Evolutionary conservation across 2,888 invertebrate genomes (phyloP), one percentile per base, ranked within the genome.

Genomic region (Parthenolecanium corni): DNA sequence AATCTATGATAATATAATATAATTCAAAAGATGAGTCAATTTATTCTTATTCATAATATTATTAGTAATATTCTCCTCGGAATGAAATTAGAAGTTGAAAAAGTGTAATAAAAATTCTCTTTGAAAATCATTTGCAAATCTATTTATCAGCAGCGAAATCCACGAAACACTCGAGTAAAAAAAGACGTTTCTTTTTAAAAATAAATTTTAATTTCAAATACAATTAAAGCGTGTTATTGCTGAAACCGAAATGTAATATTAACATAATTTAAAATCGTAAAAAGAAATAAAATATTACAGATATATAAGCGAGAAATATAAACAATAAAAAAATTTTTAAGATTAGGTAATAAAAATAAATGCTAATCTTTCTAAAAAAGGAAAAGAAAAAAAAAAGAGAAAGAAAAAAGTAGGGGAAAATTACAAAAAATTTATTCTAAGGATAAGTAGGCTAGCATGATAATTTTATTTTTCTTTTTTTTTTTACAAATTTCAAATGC

Each of bases 161-260:
- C n/a, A n/a, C n/a, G n/a, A n/a, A n/a, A n/a, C n/a, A n/a, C n/a
- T n/a, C n/a, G n/a, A n/a, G n/a, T n/a, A n/a, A n/a, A n/a, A n/a
- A n/a, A n/a, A n/a, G n/a, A n/a, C n/a, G n/a, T 36, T 38, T 61
- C 52, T 52, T 52, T 58, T 64, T 54, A 58, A 49, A 58, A 58
- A 58, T 58, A 58, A 38, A 47, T 58, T 58, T 58, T 21, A 44
- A 46, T 58, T 58, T 38, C 58, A 47, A 58, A 58, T 58, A 58
- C 58, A 58, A 49, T 47, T 58, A 58, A 58, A 58, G 58, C 58
- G 58, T 58, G 58, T 58, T 58, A 58, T 58, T 58, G 58, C 58
- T 58, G 49, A 58, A 58, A 58, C 49, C 58, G 46, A 58, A 58
- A 58, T 25, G 36, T 58, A 58, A 49, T 58, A 58, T 58, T 47